These are phyloP conservation scores for Macrotus californicus DNA, from an alignment of 2,113 vertebrate species.

Conservation along the genomic window DNA sequence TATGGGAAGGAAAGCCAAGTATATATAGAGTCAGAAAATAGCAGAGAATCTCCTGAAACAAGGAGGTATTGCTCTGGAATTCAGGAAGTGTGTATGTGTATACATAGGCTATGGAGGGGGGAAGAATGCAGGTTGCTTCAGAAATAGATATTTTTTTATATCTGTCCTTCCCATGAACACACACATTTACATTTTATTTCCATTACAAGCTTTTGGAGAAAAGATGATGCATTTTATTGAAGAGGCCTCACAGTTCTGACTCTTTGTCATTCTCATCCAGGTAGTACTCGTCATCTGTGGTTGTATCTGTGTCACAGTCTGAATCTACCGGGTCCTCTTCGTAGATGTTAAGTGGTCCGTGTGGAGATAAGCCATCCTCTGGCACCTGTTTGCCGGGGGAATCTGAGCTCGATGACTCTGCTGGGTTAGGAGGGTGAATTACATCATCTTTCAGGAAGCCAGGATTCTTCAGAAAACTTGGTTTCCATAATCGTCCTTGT, in stretches of 20 bases:
- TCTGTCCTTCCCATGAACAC: background rate
- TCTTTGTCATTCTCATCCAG: constrained; percentile 87
- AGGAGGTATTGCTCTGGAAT: background rate
- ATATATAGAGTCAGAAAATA: background rate
- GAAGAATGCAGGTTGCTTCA: background rate
- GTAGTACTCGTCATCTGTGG: constrained; percentile 96
- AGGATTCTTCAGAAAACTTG: constrained; percentile 82
- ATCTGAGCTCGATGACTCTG: constrained; percentile 69
- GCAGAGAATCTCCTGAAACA: background rate
- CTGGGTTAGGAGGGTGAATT: constrained; percentile 11
- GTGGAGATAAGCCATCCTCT: constrained; percentile 75
- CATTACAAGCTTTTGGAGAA: background rate
- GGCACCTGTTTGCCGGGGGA: constrained; percentile 70
- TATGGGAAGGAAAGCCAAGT: background rate
- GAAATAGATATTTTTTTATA: background rate
- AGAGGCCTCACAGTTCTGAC: constrained; percentile 80
- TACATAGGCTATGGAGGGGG: background rate
- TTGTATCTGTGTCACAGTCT: constrained; percentile 89
- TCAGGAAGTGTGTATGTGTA: background rate
- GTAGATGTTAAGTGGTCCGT: constrained; percentile 70
- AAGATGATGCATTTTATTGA: background rate
- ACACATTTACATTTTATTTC: background rate
- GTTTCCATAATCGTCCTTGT: constrained; percentile 83
- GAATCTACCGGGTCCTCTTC: constrained; percentile 79
- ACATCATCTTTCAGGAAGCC: constrained; percentile 73